Percentiles rank a stretch among this genome's conserved stretches.
Conservation (phyloP, 2,888 invertebrate genomes). For the Lasioglossum figueresi region DNA sequence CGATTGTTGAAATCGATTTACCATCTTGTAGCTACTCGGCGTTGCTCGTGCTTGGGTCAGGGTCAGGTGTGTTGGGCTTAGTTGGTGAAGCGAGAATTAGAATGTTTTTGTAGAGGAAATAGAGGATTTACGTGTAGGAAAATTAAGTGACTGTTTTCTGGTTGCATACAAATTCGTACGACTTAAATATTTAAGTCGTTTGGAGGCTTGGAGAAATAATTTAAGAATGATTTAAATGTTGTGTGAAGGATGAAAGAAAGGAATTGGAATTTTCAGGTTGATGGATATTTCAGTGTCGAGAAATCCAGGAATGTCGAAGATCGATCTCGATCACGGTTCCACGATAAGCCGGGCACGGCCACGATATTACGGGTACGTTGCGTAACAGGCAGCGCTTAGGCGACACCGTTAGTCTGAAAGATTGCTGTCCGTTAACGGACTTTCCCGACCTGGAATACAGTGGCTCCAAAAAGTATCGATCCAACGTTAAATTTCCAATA, state of each 20-base stretch:
- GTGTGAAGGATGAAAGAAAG: no score
- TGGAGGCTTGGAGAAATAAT: no score
- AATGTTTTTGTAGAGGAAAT: neutral
- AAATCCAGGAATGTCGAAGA: neutral
- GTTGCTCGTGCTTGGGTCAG: neutral
- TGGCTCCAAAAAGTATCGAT: no score
- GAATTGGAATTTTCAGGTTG: no score
- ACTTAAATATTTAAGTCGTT: no score
- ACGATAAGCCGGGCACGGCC: neutral
- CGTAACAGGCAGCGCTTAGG: constrained; percentile 44
- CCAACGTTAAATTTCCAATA: no score
- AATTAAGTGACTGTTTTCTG: neutral
- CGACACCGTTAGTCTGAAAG: constrained; percentile 61
- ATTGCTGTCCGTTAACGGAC: constrained; percentile 61
- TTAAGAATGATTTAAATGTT: no score
- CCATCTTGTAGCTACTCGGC: neutral
- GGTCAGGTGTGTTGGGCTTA: neutral
- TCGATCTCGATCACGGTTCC: constrained; percentile 9
- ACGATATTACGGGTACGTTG: constrained; percentile 54
- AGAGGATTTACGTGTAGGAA: neutral
- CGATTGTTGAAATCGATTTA: neutral
- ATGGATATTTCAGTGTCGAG: no score
- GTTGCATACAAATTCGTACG: neutral
- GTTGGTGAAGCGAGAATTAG: neutral
- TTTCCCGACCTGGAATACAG: constrained; percentile 39